Base-by-base conservation (phyloP, 2,888 invertebrate species). In the Andrena haemorrhoa region DNA sequence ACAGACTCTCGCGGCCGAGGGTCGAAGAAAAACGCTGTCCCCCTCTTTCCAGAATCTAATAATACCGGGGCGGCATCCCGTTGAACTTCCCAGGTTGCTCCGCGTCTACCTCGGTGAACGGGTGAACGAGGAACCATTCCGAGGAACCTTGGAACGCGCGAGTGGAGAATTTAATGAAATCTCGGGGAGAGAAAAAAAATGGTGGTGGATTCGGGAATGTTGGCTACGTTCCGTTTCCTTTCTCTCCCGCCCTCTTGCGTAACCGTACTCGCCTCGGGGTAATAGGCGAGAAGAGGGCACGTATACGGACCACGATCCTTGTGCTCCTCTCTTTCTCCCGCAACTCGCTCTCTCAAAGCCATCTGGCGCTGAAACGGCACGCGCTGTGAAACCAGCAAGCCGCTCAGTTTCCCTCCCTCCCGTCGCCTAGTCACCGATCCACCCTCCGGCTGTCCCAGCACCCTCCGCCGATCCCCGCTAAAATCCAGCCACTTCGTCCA, bases 361-460 rank as follows among this genome's bases (percentile, higher is more conserved):
- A 89, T 88, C 88, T 88, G 89, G 86, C 82, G 79, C 77, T 78
- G 82, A 85, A 86, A 70, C 86, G 89, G 89, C 89, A 89, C 89
- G 88, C 87, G 89, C 84, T 89, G 82, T 80, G 83, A 83, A 86
- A 85, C 84, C 83, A 82, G 80, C 83, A 76, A 84, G 79, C 73
- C 82, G 64, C 58, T 70, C 66, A 63, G 53, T 79, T 83, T 63
- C 79, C 79, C 83, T 77, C 81, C 81, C 76, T 33, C 65, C 70
- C 65, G 47, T 16, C 71, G 77, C 58, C 74, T 60, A 65, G 56
- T 60, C 75, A n/a, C 76, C 75, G 76, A 73, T 71, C 82, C 63
- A 76, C 66, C 69, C 79, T 66, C 73, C 66, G 72, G 61, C 74
- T 76, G 74, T 68, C 16, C 7, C 12, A 10, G 71, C 60, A 68